Base-by-base conservation (phyloP, 2,113 vertebrate genomes). In the Anarrhichthys ocellatus region DNA sequence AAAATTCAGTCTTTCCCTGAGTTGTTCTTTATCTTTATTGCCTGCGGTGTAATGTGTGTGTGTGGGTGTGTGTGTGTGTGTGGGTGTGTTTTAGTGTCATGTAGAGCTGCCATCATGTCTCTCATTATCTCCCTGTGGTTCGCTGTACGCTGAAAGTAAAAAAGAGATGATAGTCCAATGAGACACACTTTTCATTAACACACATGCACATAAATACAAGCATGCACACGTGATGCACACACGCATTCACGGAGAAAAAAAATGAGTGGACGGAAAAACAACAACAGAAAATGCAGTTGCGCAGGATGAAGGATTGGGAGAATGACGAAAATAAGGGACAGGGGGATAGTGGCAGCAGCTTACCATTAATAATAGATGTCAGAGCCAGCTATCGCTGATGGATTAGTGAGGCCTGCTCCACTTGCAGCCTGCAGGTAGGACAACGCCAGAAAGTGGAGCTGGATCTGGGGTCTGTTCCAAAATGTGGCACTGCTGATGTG, bases 331-430 rank as follows among this genome's bases (percentile, higher is more conserved):
- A 85, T 88, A 72, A 74, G 82, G 72, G 62, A 62, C 73, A 62
- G 73, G 59, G 82, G 71, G 71, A 77, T 75, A 84, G 82, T 81
- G 80, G 93, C 81, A 90, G 95, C 88, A 67, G 79, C 76, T 95
- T 92, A 92, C 92, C 82, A 92, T 94, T 91, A 93, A 95, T 94
- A 93, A 95, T 95, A 90, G 62, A 95, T 91, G 88, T 81, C 88
- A 85, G 81, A 83, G 87, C 86, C 84, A 82, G 90, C 89, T 71
- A 87, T 85, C 56, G 83, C 84, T 94, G 92, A 94, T 94, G 92
- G 89, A 92, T 93, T 94, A 92, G 78, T 89, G 76, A 87, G 91
- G 84, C 82, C 86, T 92, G 92, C 85, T 91, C 89, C 81, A 92
- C 88, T 91, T 92, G 80, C 83, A 87, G 87, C 73, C 65, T 86